phyloP scores from a whole-genome alignment of 2,113 vertebrate species.

The Puffinus mauretanicus region DNA sequence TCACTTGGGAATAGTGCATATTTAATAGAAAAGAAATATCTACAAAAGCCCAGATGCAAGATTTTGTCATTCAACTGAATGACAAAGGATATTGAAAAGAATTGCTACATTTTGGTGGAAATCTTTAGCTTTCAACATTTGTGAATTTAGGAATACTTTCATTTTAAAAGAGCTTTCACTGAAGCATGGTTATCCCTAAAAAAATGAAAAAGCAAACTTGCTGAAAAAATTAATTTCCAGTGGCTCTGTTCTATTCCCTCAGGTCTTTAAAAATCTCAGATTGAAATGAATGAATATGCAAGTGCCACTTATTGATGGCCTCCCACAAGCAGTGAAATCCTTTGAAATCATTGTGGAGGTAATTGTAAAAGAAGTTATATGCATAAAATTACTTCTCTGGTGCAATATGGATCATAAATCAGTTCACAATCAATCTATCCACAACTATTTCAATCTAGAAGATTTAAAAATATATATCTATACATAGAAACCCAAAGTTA shows the following conservation, averaged over 20 bases:
- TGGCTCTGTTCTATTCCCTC: conserved; percentile 61
- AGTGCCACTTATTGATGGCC: conserved; percentile 71
- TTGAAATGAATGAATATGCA: conserved; percentile 78
- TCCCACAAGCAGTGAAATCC: conserved; percentile 66
- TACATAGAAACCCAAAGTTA: background rate
- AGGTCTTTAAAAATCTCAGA: conserved; percentile 74
- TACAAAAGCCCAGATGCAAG: conserved; percentile 18
- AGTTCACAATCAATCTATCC: conserved; percentile 84
- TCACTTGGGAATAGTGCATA: conserved; percentile 52
- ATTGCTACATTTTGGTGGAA: conserved; percentile 23
- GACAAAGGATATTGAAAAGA: conserved; percentile 25
- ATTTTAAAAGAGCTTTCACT: conserved; percentile 22
- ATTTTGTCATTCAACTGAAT: conserved; percentile 39
- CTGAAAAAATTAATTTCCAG: conserved; percentile 73
- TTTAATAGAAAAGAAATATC: conserved; percentile 61
- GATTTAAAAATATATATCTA: conserved; percentile 44
- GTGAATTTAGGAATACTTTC: conserved; percentile 24
- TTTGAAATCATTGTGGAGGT: conserved; percentile 75
- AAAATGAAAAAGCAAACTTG: conserved; percentile 36
- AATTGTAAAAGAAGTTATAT: conserved; percentile 95
- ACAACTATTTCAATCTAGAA: conserved; percentile 75
- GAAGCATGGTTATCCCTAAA: background rate
- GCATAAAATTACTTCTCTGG: conserved; percentile 92
- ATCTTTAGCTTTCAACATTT: conserved; percentile 26
- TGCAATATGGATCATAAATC: conserved; percentile 90